phyloP scores from a whole-genome alignment of 35 echinoderm and acorn worm genomes.

The Amphiura filiformis region DNA sequence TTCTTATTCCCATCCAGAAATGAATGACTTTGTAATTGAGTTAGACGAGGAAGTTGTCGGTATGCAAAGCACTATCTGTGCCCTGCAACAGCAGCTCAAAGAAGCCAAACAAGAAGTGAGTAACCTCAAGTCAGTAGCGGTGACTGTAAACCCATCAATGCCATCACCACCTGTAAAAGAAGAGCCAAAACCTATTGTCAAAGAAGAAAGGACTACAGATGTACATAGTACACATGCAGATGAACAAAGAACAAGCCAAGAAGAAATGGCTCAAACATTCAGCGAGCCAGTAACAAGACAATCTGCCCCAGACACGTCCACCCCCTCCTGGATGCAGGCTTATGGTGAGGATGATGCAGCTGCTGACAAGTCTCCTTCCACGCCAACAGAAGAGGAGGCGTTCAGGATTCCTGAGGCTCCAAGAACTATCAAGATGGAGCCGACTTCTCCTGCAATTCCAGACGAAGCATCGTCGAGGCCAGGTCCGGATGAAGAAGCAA shows the following conservation, averaged over 20 bases:
- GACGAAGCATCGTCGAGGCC: not conserved
- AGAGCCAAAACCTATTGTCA: not conserved
- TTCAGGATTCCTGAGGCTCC: slow-evolving; percentile 1
- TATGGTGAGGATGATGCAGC: not conserved
- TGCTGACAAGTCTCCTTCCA: not conserved
- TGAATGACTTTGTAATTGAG: slow-evolving; percentile 98
- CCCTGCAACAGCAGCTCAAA: slow-evolving; percentile 95
- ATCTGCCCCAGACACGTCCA: not conserved
- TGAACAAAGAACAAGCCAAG: not conserved
- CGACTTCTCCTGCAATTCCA: not conserved
- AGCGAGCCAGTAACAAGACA: not conserved
- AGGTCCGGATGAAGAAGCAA: not conserved
- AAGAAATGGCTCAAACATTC: not conserved
- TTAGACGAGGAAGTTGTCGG: slow-evolving; percentile 94
- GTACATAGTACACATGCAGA: not conserved
- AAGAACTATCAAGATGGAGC: not conserved
- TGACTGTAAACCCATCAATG: not conserved
- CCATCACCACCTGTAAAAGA: not conserved
- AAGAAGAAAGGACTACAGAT: not conserved
- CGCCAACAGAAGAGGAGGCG: slow-evolving; percentile 13
- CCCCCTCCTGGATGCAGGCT: not conserved
- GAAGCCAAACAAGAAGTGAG: slow-evolving; percentile 60
- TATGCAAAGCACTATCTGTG: slow-evolving; percentile 94
- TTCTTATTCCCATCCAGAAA: slow-evolving; percentile 50
- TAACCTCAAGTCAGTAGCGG: not conserved